Conservation (phyloP, 2,888 invertebrate genomes). For the Brachylomia viminalis region DNA sequence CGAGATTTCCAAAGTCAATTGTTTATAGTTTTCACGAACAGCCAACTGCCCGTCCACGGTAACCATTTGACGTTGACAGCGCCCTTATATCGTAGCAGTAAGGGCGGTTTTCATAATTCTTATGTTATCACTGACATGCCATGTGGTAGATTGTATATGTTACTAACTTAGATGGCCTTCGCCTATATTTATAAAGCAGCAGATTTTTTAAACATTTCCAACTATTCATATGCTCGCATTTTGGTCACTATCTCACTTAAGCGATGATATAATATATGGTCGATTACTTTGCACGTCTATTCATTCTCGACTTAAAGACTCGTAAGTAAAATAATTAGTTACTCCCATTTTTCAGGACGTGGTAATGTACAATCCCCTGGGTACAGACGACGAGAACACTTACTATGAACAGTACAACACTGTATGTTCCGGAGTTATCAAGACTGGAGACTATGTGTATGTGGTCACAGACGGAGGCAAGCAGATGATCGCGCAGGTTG, state of each 20-base stretch:
- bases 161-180: background rate
- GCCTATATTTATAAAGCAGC: background rate
- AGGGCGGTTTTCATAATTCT: background rate
- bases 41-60: background rate
- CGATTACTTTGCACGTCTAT: too few relatives aligned
- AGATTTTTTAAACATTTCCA: background rate
- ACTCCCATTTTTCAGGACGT: slow-evolving; percentile 92
- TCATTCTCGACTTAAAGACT: background rate
- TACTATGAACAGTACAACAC: slow-evolving; percentile 98
- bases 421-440: slow-evolving; percentile 95
- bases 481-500: slow-evolving; percentile 97
- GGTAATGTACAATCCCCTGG: slow-evolving; percentile 92
- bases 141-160: background rate
- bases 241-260: background rate
- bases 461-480: slow-evolving; percentile 97
- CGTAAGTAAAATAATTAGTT: background rate
- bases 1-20: background rate
- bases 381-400: slow-evolving; percentile 94
- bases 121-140: background rate
- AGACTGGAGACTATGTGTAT: slow-evolving; percentile 98
- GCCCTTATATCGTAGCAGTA: background rate
- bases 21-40: background rate
- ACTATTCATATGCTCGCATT: background rate
- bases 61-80: background rate
- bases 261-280: too few relatives aligned